Evolutionary conservation across 2,113 vertebrate genomes (phyloP), one percentile per base, ranked within the genome.

Genomic region (Cinclus cinclus): DNA sequence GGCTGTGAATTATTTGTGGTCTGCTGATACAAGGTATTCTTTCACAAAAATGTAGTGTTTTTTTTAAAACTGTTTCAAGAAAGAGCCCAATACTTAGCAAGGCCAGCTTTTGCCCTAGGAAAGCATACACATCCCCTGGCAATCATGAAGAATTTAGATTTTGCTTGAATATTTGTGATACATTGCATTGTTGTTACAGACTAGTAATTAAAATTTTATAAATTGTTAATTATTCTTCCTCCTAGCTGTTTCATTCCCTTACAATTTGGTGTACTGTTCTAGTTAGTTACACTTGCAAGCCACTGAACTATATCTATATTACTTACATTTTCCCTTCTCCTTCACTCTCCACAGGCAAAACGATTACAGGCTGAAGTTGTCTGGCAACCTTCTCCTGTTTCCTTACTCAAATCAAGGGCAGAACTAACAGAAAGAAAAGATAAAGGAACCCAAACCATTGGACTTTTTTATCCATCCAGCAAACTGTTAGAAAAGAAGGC

Each of bases 391-490:
- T 69, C 91, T 46, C 87, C 83, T n/a, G 50, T 91, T 37, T 64
- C 93, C 70, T 88, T 87, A 44, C 42, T 80, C 80, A 76, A 77
- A 53, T 31, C 86, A 42, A n/a, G 37, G 27, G 23, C 80, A 92
- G 82, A 86, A 53, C 20, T 52, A 47, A 87, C 53, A 89, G 87
- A 41, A 89, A 98, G 91, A 74, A 96, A 95, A 70, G 97, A 99
- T 27, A 93, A 73, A 59, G 95, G 96, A 95, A 99, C 99, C 4
- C 99, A 99, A 97, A 99, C 99, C 0, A 63, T 96, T 17, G 99
- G 99, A 65, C 98, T 99, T 52, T 99, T 99, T 97, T 99, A 98
- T 95, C 99, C 99, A 73, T 99, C 99, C 62, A 94, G 98, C 96
- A 98, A 97, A 69, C 91, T 97, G 23, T 87, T 99, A 65, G 98